Conservation (phyloP, 1,140 invertebrate species). For the Ladona fulva region DNA sequence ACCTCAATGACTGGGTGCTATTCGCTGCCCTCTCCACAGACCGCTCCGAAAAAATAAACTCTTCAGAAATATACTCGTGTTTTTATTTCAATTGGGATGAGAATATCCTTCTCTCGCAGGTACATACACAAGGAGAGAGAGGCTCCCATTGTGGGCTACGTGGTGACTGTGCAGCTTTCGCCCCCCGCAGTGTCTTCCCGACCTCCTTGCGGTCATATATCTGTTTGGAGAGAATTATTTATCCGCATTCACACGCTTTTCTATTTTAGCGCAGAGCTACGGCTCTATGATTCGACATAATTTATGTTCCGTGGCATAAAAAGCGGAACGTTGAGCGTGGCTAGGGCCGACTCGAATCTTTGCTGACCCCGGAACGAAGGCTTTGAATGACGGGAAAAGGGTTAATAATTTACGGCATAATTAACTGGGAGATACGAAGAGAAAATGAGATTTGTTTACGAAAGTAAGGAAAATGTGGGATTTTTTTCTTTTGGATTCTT, state of each 20-base stretch:
- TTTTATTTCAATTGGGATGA: not conserved
- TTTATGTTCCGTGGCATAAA: not conserved
- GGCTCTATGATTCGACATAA: not conserved
- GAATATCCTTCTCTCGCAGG: not conserved
- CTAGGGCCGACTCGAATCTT: too few relatives aligned
- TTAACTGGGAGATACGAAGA: too few relatives aligned
- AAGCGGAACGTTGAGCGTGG: too few relatives aligned
- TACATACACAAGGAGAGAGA: not conserved
- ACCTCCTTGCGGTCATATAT: not conserved
- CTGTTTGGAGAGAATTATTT: constrained; percentile 6
- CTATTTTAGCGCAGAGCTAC: not conserved
- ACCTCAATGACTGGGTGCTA: not conserved
- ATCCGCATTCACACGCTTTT: not conserved
- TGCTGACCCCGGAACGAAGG: too few relatives aligned
- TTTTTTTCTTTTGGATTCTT: too few relatives aligned
- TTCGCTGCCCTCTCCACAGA: not conserved
- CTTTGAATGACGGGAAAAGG: too few relatives aligned
- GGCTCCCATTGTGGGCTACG: not conserved
- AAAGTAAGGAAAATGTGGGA: too few relatives aligned
- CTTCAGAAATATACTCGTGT: not conserved
- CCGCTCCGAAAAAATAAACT: not conserved
- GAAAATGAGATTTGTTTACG: too few relatives aligned
- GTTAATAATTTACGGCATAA: too few relatives aligned
- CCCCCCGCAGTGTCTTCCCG: not conserved
- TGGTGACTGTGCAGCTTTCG: not conserved